phyloP scores from a whole-genome alignment of 2,797 vertebrate genomes.

The Hippopotamyrus pictus region DNA sequence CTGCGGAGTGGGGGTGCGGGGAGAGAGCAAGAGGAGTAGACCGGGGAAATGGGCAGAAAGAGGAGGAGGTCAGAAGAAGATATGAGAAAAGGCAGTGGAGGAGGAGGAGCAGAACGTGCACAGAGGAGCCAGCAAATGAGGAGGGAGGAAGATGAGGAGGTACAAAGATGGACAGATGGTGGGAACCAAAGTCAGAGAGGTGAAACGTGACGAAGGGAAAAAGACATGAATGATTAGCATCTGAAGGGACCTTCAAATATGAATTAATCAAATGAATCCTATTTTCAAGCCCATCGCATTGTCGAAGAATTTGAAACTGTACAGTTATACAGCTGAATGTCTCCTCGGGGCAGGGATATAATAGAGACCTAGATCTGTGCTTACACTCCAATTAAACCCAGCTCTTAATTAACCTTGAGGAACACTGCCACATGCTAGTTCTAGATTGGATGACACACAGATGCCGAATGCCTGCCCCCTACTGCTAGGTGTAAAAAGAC shows the following conservation, averaged over 20 bases:
- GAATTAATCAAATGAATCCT: not conserved
- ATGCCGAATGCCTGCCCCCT: not conserved
- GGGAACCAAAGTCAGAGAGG: slow-evolving; percentile 1
- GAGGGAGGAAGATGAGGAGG: not conserved
- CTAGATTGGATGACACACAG: not conserved
- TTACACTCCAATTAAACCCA: not conserved
- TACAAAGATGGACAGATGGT: not conserved
- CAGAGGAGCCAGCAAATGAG: slow-evolving; percentile 20
- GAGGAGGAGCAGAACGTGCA: not conserved
- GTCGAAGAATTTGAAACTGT: slow-evolving; percentile 4
- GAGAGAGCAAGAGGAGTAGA: slow-evolving; percentile 24
- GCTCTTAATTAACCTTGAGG: not conserved
- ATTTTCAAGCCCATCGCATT: not conserved
- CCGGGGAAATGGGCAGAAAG: slow-evolving; percentile 32
- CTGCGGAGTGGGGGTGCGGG: slow-evolving; percentile 59
- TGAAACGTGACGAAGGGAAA: slow-evolving; percentile 1
- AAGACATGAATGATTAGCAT: not conserved
- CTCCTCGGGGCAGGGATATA: not conserved
- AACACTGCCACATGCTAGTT: not conserved
- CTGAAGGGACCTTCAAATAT: not conserved
- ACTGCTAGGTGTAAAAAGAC: not conserved
- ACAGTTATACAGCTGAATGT: slow-evolving; percentile 11
- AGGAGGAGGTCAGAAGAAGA: slow-evolving; percentile 27
- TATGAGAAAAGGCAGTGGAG: slow-evolving; percentile 31
- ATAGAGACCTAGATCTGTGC: not conserved